Evolutionary conservation across 2,888 invertebrate genomes (phyloP), one percentile per base, ranked within the genome.

Genomic region (Metallyticus violacea): DNA sequence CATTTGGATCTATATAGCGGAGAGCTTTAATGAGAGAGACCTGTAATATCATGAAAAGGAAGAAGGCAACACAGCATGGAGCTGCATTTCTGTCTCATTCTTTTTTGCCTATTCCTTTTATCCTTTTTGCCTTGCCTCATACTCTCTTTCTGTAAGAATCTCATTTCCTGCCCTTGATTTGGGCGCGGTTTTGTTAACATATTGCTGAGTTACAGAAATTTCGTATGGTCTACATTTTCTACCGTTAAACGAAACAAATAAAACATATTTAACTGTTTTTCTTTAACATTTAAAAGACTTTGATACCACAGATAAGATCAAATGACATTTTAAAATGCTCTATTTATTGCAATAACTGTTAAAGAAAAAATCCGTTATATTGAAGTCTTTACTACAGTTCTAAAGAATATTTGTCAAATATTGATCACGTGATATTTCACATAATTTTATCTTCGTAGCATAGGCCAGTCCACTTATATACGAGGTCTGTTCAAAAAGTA

Each of bases 1-100:
- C 83, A n/a, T 27, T 83, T 83, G 77, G 83, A 83, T 83, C 28
- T 77, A 6, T 77, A 77, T 83, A 28, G 83, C 83, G 83, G 77
- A 62, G 77, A n/a, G 83, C 29, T 77, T 83, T 83, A 83, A 83
- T 83, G 83, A 83, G 83, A 7, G 6, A 28, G 83, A 26, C 83
- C n/a, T 26, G 77, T 83, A 83, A 83, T 83, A 28, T 26, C 76
- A 83, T 28, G 83, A 83, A 83, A 77, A 83, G 77, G 77, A 7
- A 83, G 77, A 83, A 77, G 26, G 40, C 3, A 40, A 15, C 30
- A 30, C 30, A 30, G 30, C 2, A 30, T 30, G 30, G 9, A 7
- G 9, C 3, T 5, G 9, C 40, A 40, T 40, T 40, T 9, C 40
- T 40, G 40, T 40, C 40, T 40, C 40, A 40, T 40, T 40, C 40